phyloP scores from a whole-genome alignment of 2,888 invertebrate species.

The Pherbina coryleti region DNA sequence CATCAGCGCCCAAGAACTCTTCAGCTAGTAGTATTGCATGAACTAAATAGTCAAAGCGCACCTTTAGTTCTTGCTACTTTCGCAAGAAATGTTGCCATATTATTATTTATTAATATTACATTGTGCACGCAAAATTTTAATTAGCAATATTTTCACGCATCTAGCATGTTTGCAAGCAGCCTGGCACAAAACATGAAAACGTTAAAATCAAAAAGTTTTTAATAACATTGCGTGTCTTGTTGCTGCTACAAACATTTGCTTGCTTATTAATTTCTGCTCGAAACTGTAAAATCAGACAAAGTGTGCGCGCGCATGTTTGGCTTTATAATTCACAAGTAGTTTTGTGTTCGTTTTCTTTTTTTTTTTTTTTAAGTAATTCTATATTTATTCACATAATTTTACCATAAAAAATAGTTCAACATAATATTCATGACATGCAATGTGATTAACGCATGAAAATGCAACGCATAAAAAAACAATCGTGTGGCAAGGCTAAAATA shows the following conservation, averaged over 20 bases:
- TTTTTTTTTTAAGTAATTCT: too few relatives aligned
- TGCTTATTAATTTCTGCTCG: not conserved
- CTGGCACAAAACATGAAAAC: not conserved
- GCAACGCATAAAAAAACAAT: not conserved
- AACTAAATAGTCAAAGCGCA: not conserved
- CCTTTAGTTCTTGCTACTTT: not conserved
- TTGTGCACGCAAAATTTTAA: constrained; percentile 21
- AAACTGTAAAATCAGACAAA: not conserved
- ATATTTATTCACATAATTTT: too few relatives aligned
- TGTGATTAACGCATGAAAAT: not conserved
- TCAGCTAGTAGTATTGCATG: not conserved
- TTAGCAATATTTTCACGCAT: constrained; percentile 16
- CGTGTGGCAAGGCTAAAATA: too few relatives aligned
- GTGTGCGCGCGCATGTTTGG: not conserved
- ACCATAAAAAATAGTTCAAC: too few relatives aligned
- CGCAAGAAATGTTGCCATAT: not conserved
- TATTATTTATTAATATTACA: not conserved
- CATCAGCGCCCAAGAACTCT: too few relatives aligned
- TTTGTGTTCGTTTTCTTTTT: too few relatives aligned
- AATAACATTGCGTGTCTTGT: not conserved
- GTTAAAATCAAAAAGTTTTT: not conserved
- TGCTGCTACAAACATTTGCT: not conserved
- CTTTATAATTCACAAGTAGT: not conserved
- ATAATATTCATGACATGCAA: constrained; percentile 2
- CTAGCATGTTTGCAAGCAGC: not conserved